Base-by-base conservation (phyloP, 2,797 vertebrate species). In the Ibycter americanus region DNA sequence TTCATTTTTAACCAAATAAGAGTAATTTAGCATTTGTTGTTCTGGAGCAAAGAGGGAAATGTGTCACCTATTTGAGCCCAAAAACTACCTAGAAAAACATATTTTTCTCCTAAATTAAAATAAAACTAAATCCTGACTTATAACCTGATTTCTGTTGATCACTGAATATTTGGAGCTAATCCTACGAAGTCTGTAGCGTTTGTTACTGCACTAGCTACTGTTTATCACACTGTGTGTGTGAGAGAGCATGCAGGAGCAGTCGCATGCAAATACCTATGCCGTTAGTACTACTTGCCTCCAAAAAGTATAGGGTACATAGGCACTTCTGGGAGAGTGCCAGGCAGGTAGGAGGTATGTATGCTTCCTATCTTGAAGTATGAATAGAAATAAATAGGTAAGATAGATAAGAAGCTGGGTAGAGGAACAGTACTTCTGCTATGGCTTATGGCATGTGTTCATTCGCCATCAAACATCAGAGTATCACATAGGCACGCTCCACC, bases 401-500 rank as follows among this genome's bases (percentile, higher is more conserved):
- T 4, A 61, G 47, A 34, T n/a, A 62, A 61, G 47, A 61, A 79
- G 36, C 9, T 66, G 25, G 15, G 12, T 4, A 90, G 56, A 67
- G 13, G 31, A 78, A 5, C 19, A 82, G 42, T 25, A 47, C 25
- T 82, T 71, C 22, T 73, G 14, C 54, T 44, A 3, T 19, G 18
- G 13, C 8, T 67, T n/a, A 52, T 6, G 67, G 36, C 18, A 17
- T 7, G 7, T 68, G 44, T 27, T 87, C 26, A 16, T 32, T 68
- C 22, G 13, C 22, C 8, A 23, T n/a, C 36, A 78, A 22, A 74
- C 15, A 16, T 14, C 19, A 22, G 27, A 42, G 14, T 18, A 54
- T 32, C 72, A 32, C 51, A 32, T 0, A 46, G 23, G 20, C 6
- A 44, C 4, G 5, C 9, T 38, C 6, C 22, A 5, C 12, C 12